Percentiles rank a stretch among this genome's conserved stretches.
phyloP scores from a whole-genome alignment of 2,113 vertebrate species.

The Silurus glanis region DNA sequence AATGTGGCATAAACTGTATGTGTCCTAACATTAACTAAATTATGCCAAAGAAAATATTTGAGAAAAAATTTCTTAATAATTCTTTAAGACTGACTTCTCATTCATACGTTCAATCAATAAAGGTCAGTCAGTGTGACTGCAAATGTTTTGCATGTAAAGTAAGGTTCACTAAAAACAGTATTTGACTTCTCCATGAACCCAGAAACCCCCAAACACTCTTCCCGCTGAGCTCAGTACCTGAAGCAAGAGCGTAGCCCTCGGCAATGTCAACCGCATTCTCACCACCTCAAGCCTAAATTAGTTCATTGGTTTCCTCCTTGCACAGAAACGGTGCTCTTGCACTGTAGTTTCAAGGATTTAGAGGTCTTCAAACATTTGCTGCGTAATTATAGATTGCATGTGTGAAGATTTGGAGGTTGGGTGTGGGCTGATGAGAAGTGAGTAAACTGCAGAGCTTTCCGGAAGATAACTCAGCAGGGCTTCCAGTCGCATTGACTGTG shows the following conservation, averaged over 20 bases:
- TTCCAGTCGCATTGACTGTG: conserved; percentile 47
- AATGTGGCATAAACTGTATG: background rate
- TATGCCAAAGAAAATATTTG: background rate
- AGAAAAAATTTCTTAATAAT: background rate
- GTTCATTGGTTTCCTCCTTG: conserved; percentile 17
- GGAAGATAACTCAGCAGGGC: conserved; percentile 40
- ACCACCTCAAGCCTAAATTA: conserved; percentile 41
- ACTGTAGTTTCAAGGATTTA: conserved; percentile 22
- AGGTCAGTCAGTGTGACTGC: conserved; percentile 1
- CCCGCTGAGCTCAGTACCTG: conserved; percentile 19
- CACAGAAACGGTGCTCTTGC: conserved; percentile 24
- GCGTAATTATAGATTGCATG: conserved; percentile 41
- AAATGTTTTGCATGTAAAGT: conserved; percentile 25
- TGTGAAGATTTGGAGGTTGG: conserved; percentile 20
- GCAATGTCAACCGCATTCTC: conserved; percentile 52
- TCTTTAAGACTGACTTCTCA: background rate
- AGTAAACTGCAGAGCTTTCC: conserved; percentile 23
- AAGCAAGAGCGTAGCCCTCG: conserved; percentile 36
- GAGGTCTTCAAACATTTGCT: conserved; percentile 26
- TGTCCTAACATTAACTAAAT: background rate
- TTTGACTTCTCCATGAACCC: conserved; percentile 23
- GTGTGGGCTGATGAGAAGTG: conserved; percentile 46
- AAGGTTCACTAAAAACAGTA: conserved; percentile 3
- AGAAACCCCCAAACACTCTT: conserved; percentile 15
- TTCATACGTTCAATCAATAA: background rate